Evolutionary conservation across 2,888 invertebrate genomes (phyloP), one percentile per base, ranked within the genome.

Genomic region (Tetragnatha montana): DNA sequence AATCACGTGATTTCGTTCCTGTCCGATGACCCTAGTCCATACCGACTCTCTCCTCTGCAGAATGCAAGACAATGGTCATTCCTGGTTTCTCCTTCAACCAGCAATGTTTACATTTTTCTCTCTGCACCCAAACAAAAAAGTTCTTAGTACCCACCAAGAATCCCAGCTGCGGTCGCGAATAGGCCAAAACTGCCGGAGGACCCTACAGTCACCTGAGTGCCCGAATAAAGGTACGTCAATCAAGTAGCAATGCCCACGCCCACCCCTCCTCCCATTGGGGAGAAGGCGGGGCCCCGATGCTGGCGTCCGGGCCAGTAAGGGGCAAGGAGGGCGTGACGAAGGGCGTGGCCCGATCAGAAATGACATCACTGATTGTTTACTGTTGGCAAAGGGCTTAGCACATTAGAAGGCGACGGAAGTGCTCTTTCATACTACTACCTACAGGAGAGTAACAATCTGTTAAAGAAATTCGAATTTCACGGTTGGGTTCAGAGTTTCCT

Each of bases 181-280:
- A 86, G 80, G 85, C 89, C 81, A 89, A 89, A 89, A 89, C 89
- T 89, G 89, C 89, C 89, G 85, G 84, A 76, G 85, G 89, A 85
- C 89, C 76, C 81, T 47, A 81, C 75, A 84, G 81, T 89, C 85
- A 89, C 89, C 85, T 85, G 89, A 85, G 81, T 81, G 80, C 81
- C 78, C 85, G 35, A 76, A 74, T 74, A 76, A 70, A 78, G 71
- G 76, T 22, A 70, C 22, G 89, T 86, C 89, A 81, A 81, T 89
- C 89, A 85, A 14, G 4, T 0, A 17, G 21, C 10, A 70, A 6
- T 69, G 50, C 6, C 21, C 6, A 88, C 88, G 83, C 88, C 83
- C 49, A 76, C 70, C 8, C 60, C 6, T 10, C 17, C n/a, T 82
- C 8, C 47, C 79, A 74, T 74, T 81, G 87, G 81, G 35, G 21